A percentile compares a stretch with the other conserved stretches of the same genome.
Conservation (phyloP, 2,113 vertebrate genomes). For the Corvus moneduloides region DNA sequence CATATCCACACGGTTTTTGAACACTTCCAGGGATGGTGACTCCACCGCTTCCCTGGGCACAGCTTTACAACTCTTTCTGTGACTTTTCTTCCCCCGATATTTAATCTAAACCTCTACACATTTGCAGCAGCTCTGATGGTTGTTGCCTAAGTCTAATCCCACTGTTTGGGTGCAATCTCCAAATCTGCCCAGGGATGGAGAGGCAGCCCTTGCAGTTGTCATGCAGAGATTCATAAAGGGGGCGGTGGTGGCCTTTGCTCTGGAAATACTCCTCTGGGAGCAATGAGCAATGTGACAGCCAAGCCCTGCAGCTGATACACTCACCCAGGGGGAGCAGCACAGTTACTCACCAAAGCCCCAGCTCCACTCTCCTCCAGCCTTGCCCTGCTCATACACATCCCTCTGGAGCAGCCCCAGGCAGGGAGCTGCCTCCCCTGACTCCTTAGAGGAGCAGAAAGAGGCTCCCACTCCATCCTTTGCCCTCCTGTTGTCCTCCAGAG, state of each 20-base stretch:
- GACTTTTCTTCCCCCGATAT: background rate
- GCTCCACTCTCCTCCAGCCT: background rate
- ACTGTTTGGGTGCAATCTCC: background rate
- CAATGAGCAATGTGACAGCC: background rate
- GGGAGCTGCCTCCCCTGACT: background rate
- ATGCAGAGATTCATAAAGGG: background rate
- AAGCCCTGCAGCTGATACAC: accelerated
- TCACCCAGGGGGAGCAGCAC: accelerated
- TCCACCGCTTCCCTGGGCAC: background rate
- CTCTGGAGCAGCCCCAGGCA: background rate
- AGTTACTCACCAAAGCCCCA: background rate
- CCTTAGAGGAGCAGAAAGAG: background rate
- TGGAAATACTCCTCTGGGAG: background rate
- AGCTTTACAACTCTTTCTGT: background rate
- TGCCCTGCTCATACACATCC: background rate
- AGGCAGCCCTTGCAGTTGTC: background rate
- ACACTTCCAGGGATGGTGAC: background rate
- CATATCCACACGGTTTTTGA: background rate
- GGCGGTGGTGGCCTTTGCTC: background rate
- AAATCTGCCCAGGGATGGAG: background rate
- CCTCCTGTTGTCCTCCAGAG: background rate
- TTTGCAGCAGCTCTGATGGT: background rate
- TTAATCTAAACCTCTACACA: background rate
- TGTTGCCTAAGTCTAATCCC: background rate
- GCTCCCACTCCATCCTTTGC: background rate